Evolutionary conservation across 2,797 vertebrate genomes (phyloP).

Genomic region (Microchirus variegatus): DNA sequence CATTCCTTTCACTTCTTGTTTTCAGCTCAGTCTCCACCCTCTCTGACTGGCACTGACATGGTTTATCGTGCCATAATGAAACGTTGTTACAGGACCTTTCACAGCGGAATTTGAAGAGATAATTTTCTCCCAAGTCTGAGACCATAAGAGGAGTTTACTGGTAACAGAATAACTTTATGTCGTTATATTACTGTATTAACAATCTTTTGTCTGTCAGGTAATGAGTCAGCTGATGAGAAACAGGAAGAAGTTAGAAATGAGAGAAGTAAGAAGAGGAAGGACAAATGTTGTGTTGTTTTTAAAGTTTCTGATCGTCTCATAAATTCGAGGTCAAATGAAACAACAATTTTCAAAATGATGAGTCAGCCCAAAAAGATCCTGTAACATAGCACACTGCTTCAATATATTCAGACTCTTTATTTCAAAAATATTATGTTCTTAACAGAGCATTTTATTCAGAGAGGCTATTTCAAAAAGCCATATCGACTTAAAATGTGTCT

Average conservation of each 20-base stretch:
- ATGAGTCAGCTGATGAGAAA: constrained; percentile 3
- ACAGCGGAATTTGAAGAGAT: not conserved
- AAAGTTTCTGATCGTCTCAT: not conserved
- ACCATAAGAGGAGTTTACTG: not conserved
- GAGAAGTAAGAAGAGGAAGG: constrained; percentile 26
- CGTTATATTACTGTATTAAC: not conserved
- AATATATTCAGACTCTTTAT: not conserved
- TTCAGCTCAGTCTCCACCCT: constrained; percentile 9
- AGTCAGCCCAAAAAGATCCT: not conserved
- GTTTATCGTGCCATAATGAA: not conserved
- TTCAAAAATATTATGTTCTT: not conserved
- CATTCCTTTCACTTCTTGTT: constrained; percentile 26
- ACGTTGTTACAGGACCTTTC: no score
- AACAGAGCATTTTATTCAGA: not conserved
- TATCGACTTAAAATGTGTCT: no score
- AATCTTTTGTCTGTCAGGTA: not conserved
- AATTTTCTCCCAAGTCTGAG: not conserved
- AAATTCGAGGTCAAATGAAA: constrained; percentile 3
- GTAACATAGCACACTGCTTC: no score
- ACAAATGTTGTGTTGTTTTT: not conserved
- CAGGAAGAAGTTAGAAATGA: constrained; percentile 18
- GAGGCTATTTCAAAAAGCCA: not conserved
- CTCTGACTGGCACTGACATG: not conserved
- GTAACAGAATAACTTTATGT: no score
- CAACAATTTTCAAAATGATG: not conserved